Conservation (phyloP, 2,113 vertebrate genomes). For the Sapayoa aenigma region DNA sequence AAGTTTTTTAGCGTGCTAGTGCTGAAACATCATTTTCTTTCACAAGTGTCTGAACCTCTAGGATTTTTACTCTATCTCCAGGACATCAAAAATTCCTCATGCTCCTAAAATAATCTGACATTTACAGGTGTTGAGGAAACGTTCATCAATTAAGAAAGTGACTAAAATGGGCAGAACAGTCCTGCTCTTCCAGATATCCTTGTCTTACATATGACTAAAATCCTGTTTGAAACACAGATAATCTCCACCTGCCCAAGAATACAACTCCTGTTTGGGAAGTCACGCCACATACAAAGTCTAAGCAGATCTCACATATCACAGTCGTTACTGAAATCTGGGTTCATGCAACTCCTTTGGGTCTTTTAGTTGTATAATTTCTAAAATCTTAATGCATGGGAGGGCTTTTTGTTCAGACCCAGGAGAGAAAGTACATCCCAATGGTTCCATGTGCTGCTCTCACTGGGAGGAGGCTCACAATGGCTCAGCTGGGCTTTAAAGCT, state of each 20-base stretch:
- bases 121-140: not conserved
- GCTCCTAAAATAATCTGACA: not conserved
- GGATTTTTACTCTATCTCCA: not conserved
- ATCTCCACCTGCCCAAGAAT: not conserved
- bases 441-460: accelerated
- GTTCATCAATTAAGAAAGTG: not conserved
- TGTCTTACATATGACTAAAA: not conserved
- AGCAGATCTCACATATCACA: accelerated
- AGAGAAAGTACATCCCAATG: not conserved
- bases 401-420: not conserved
- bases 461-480: not conserved
- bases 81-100: not conserved
- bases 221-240: not conserved
- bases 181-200: not conserved
- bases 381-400: not conserved
- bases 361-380: not conserved
- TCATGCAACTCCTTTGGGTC: not conserved
- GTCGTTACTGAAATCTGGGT: not conserved
- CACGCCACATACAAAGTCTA: not conserved
- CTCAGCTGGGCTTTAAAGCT: not conserved
- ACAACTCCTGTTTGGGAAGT: not conserved
- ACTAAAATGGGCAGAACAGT: not conserved
- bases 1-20: not conserved
- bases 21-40: not conserved
- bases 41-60: not conserved